Evolutionary conservation across 1,140 invertebrate species (phyloP), one percentile per base, ranked within the genome.

Genomic region (Cyphomyrmex costatus): DNA sequence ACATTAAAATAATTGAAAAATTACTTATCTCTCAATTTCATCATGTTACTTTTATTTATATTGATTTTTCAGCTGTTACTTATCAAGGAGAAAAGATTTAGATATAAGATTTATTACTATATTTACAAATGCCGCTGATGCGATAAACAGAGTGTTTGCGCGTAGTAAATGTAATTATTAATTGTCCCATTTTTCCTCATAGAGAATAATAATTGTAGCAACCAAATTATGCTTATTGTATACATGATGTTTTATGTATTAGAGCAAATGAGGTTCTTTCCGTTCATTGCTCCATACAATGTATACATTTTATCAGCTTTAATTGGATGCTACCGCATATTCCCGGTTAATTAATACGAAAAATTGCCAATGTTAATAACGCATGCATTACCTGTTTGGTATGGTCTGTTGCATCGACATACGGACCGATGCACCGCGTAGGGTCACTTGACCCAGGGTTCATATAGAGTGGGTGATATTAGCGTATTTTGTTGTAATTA

Each of bases 361-460:
- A 92, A 92, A 92, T 90, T 91, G 89, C 80, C 85, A 80, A 88
- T 91, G 91, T 91, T 91, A 92, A 92, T 91, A 91, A 92, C 89
- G 76, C 87, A 91, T 92, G 89, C 88, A 92, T 92, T 92, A 91
- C 88, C 87, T 87, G 76, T 82, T 88, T 85, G 71, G 79, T 89
- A 87, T 71, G 90, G 83, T 85, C 84, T 56, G 87, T 87, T 88
- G 80, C 76, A 88, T 87, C 86, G 66, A 16, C 30, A 73, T 85
- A 87, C 68, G 60, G 71, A 70, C 85, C 87, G 86, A 89, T 90
- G 71, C 68, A 86, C 79, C 58, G 49, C 76, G 79, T 85, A 90
- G 89, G 90, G 90, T 89, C 89, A 84, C 80, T 83, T 65, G 79
- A 86, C 66, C 85, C 84, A 68, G 78, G 71, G 79, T 90, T 87